Evolutionary conservation across 2,888 invertebrate genomes (phyloP).

Genomic region (Clanis bilineata): DNA sequence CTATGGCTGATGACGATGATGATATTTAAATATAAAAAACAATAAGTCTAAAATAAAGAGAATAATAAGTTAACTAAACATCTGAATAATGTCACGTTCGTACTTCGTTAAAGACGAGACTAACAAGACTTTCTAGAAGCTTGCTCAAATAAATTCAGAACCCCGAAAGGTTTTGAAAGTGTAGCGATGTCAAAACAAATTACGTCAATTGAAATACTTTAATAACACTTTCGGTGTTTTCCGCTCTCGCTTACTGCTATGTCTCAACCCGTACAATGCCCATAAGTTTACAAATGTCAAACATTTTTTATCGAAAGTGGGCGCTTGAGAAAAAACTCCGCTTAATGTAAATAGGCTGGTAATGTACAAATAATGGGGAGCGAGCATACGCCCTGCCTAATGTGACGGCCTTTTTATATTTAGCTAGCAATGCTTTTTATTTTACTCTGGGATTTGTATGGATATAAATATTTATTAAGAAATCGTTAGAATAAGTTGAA

Average conservation of each 20-base stretch:
- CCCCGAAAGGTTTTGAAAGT: too few relatives aligned
- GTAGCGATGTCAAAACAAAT: too few relatives aligned
- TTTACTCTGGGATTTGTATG: background rate
- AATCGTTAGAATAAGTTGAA: too few relatives aligned
- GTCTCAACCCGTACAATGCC: constrained; percentile 14
- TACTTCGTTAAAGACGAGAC: too few relatives aligned
- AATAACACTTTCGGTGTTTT: too few relatives aligned
- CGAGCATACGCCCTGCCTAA: background rate
- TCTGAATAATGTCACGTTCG: too few relatives aligned
- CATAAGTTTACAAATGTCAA: constrained; percentile 42
- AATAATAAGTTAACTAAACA: too few relatives aligned
- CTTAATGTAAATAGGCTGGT: constrained; percentile 36
- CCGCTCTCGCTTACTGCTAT: constrained; percentile 22
- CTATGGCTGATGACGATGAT: too few relatives aligned
- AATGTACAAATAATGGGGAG: constrained; percentile 34
- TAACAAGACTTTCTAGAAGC: too few relatives aligned
- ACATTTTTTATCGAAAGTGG: constrained; percentile 44
- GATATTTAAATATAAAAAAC: too few relatives aligned
- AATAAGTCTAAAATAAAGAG: too few relatives aligned
- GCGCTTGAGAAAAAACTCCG: constrained; percentile 33
- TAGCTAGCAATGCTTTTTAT: background rate
- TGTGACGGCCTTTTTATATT: background rate
- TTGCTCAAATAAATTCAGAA: too few relatives aligned
- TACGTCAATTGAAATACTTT: background rate
- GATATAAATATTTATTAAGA: background rate